Evolutionary conservation across 2,888 invertebrate genomes (phyloP), one percentile per base, ranked within the genome.

Genomic region (Macrosoma leucophasiata): DNA sequence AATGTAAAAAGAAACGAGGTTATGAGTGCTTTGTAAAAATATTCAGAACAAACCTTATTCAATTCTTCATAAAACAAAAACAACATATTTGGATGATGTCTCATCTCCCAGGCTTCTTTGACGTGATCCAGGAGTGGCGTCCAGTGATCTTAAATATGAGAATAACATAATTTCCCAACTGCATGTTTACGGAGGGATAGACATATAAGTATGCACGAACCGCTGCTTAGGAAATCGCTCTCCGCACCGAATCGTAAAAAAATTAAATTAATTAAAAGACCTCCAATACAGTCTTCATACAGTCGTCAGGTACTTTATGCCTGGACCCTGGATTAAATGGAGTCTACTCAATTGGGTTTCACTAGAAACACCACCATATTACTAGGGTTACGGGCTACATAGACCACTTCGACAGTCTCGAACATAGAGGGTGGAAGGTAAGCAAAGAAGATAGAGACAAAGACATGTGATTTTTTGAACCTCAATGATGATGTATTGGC

Each of bases 321-420:
- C n/a, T n/a, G n/a, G n/a, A n/a, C 86, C 87, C 44, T 85, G 84
- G 0, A 87, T 88, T 29, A 74, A 74, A 36, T 88, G 46, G 15
- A 52, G 19, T 79, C 8, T 78, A 54, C 89, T 88, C 25, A 91
- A 84, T 57, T 92, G 88, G 58, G 89, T 94, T 58, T 85, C n/a
- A n/a, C n/a, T n/a, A n/a, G 91, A 0, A 94, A 94, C 0, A 93
- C 90, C 0, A 88, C 89, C 0, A 92, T 91, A 62, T 94, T 94
- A 66, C 92, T 91, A 0, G 94, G 93, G 71, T 94, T 91, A 36
- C 94, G 84, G 0, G 91, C 90, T 0, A 94, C 88, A 55, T 93
- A 92, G 24, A 93, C 85, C 2, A 92, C 76, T 88, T 91, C n/a
- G n/a, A n/a, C n/a, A n/a, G n/a, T n/a, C n/a, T n/a, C n/a, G n/a